These are phyloP conservation scores for Smittia aterrima DNA, from an alignment of 2,888 invertebrate species.

Conservation along the genomic window DNA sequence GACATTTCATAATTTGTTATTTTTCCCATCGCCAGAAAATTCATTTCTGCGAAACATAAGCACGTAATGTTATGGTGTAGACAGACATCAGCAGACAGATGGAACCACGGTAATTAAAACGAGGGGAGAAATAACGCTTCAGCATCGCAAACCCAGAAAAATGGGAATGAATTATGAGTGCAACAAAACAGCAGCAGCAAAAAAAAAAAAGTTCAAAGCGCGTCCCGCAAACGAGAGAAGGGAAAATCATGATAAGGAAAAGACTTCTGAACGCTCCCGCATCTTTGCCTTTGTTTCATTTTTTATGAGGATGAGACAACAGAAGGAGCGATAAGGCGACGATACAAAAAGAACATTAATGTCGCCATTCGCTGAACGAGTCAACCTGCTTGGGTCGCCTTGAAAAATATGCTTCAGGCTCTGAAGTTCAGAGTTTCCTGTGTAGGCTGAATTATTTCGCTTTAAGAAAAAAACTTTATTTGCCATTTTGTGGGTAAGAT, in stretches of 20 bases:
- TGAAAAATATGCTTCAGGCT: neutral
- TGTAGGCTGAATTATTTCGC: too few relatives aligned
- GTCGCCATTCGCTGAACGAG: neutral
- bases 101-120: constrained; percentile 27
- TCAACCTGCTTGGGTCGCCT: neutral
- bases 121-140: neutral
- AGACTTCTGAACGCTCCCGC: constrained; percentile 23
- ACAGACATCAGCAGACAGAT: constrained; percentile 18
- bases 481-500: neutral
- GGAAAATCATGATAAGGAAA: neutral
- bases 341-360: constrained; percentile 8
- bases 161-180: constrained; percentile 25
- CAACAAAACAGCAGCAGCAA: constrained; percentile 1
- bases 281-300: constrained; percentile 18
- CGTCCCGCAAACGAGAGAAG: neutral
- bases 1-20: constrained; percentile 22
- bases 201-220: neutral
- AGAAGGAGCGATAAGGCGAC: neutral
- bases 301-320: neutral
- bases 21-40: neutral
- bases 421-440: too few relatives aligned
- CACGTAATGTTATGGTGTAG: constrained; percentile 23
- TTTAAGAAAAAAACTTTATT: too few relatives aligned
- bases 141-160: neutral
- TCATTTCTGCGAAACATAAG: constrained; percentile 18